phyloP scores from a whole-genome alignment of 2,113 vertebrate genomes.

The Raja brachyura region DNA sequence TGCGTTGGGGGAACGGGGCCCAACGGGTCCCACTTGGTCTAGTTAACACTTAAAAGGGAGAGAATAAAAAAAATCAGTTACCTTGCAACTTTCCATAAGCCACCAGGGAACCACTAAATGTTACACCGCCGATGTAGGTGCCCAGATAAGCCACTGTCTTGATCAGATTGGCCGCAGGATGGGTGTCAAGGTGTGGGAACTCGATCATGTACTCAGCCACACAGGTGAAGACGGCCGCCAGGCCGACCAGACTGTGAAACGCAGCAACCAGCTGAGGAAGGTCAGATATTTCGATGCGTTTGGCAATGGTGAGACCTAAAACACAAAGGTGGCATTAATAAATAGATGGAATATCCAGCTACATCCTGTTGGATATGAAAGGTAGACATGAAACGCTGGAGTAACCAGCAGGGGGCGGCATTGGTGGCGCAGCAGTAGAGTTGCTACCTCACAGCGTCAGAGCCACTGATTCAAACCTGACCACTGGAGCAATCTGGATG shows the following conservation, averaged over 20 bases:
- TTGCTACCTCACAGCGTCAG: too few species aligned
- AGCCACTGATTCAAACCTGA: too few species aligned
- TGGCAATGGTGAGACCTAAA: conserved; percentile 66
- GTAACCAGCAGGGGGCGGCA: too few species aligned
- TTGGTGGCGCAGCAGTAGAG: too few species aligned
- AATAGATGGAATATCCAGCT: background rate
- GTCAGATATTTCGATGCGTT: conserved; percentile 67
- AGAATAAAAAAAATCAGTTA: conserved; percentile 39
- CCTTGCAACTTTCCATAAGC: conserved; percentile 61
- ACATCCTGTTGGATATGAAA: too few species aligned
- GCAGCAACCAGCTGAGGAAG: conserved; percentile 66
- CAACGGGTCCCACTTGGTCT: background rate
- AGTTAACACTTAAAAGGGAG: background rate
- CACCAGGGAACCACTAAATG: conserved; percentile 63
- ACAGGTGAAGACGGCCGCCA: conserved; percentile 61
- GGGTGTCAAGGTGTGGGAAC: conserved; percentile 58
- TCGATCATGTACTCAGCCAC: conserved; percentile 60
- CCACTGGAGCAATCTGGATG: too few species aligned
- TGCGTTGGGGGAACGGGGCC: too few species aligned
- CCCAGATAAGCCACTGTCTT: conserved; percentile 60
- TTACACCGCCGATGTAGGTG: conserved; percentile 60
- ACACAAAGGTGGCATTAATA: conserved; percentile 43
- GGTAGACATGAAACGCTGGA: too few species aligned
- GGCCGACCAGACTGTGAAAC: conserved; percentile 66
- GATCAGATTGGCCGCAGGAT: conserved; percentile 54